These are phyloP conservation scores for Digitonthophagus gazella DNA, from an alignment of 2,888 invertebrate species.

Conservation along the genomic window DNA sequence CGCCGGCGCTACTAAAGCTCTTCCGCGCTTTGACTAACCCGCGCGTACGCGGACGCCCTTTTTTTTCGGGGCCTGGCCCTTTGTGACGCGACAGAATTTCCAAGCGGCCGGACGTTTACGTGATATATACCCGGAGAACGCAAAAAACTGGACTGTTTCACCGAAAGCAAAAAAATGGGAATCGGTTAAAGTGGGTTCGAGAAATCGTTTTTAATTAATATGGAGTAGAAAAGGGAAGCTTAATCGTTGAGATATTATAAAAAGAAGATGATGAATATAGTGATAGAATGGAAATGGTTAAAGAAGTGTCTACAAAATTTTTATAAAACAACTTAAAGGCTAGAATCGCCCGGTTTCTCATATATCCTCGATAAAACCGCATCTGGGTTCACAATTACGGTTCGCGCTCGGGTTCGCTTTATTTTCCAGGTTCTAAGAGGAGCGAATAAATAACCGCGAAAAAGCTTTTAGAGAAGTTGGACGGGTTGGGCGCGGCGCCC, in stretches of 20 bases:
- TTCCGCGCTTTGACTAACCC: not conserved
- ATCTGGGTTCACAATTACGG: not conserved
- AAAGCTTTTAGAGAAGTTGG: constrained; percentile 41
- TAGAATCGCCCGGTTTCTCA: not conserved
- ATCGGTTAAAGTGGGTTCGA: not conserved
- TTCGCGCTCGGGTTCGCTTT: not conserved
- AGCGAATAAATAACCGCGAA: constrained; percentile 21
- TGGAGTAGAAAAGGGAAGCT: not conserved
- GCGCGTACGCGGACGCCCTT: not conserved
- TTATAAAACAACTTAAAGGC: not conserved
- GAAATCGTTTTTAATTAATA: not conserved
- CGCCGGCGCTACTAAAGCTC: not conserved
- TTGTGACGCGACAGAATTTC: not conserved
- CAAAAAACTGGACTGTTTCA: not conserved
- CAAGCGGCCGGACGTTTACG: not conserved
- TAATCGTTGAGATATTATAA: not conserved
- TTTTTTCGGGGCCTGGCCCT: not conserved
- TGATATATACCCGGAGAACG: not conserved
- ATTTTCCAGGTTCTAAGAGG: not conserved
- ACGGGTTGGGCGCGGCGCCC: constrained; percentile 29
- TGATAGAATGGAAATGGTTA: not conserved
- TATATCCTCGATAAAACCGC: not conserved
- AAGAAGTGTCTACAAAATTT: not conserved
- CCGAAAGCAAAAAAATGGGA: not conserved
- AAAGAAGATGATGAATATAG: not conserved